Evolutionary conservation across 2,113 vertebrate genomes (phyloP).

Genomic region (Oxygymnocypris stewartii): DNA sequence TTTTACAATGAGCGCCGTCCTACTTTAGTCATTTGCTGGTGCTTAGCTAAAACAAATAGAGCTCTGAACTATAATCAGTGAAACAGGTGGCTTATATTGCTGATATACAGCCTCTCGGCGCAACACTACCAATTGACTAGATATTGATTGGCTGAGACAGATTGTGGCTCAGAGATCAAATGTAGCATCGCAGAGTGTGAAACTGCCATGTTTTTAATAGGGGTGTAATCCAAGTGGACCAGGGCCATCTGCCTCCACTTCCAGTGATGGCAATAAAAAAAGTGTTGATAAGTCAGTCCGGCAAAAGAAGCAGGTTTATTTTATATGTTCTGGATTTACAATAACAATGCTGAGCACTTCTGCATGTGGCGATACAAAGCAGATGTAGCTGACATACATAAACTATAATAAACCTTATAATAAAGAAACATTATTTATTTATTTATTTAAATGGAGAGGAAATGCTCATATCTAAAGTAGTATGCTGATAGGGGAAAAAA

Average conservation of each 20-base stretch:
- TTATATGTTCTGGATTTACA: not conserved
- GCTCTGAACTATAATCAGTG: slow-evolving; percentile 52
- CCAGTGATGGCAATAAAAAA: slow-evolving; percentile 26
- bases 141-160: slow-evolving; percentile 53
- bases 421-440: not conserved
- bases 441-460: not conserved
- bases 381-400: not conserved
- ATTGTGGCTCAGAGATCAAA: slow-evolving; percentile 60
- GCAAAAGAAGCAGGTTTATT: slow-evolving; percentile 9
- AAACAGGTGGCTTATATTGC: slow-evolving; percentile 68
- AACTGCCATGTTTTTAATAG: slow-evolving; percentile 55
- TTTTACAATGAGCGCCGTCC: slow-evolving; percentile 65
- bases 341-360: not conserved
- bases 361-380: not conserved
- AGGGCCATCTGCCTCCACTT: slow-evolving; percentile 56
- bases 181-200: slow-evolving; percentile 51
- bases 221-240: slow-evolving; percentile 52
- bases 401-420: not conserved
- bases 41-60: slow-evolving; percentile 55
- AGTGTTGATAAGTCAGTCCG: slow-evolving; percentile 30
- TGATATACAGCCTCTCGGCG: slow-evolving; percentile 22
- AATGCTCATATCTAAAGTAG: not conserved
- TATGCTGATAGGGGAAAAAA: not conserved
- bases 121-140: slow-evolving; percentile 13
- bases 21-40: slow-evolving; percentile 44